Evolutionary conservation across 2,113 vertebrate genomes (phyloP), one percentile per base, ranked within the genome.

Genomic region (Procavia capensis): DNA sequence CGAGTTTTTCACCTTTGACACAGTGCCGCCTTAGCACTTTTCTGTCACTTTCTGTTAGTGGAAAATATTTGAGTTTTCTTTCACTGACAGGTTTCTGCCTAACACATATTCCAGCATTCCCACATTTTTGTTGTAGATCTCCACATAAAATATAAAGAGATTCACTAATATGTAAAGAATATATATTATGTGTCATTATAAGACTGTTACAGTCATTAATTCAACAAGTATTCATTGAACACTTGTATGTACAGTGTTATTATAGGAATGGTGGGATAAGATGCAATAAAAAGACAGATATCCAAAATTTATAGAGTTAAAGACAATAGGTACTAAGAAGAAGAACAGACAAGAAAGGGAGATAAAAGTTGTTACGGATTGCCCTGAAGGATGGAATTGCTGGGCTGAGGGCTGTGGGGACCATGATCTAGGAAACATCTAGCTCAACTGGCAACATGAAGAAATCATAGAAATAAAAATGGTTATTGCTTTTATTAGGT

Each of bases 191-290:
- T 87, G 9, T 47, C 57, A 78, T 41, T 75, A 27, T 39, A 50
- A 74, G 19, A 50, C 25, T 64, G 14, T 9, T 64, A n/a, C 5
- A 54, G 54, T 70, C 27, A 64, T 41, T 72, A 20, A 88, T 36
- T 87, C 34, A 82, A 79, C 24, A 85, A 90, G 91, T 87, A 88
- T 29, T 88, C 61, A 63, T 3, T 84, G 34, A 88, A 54, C 31
- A 90, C 3, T 39, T 92, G 27, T 70, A 27, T 70, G 47, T 14
- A 41, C n/a, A 75, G 3, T 27, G 79, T 27, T 89, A 22, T 80
- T 80, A 76, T 76, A 64, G 43, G 31, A 95, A 80, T 19, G 41
- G 39, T 85, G 72, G 2, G n/a, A 7, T 9, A 1, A 61, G 66
- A 81, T 8, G 9, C 34, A 92, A 45, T 66, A 36, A 85, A 54